phyloP scores from a whole-genome alignment of 2,797 vertebrate genomes.

The Anabas testudineus region DNA sequence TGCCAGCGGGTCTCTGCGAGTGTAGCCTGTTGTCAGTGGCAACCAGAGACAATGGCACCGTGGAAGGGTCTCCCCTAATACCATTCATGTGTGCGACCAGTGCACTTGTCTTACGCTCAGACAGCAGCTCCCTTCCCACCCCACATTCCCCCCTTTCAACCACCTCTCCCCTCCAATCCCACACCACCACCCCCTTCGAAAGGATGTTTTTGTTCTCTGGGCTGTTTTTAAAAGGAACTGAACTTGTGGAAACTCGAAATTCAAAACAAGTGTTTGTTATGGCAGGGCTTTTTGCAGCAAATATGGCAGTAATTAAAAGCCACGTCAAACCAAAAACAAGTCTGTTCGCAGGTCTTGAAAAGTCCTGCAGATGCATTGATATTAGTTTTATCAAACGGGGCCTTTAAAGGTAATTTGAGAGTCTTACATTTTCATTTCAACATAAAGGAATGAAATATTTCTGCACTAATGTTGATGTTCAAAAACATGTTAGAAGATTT shows the following conservation, averaged over 20 bases:
- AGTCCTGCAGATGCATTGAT: no score
- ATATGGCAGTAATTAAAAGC: not conserved
- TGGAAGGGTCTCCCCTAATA: slow-evolving; percentile 69
- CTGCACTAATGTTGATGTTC: no score
- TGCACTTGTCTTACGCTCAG: slow-evolving; percentile 55
- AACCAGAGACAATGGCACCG: slow-evolving; percentile 72
- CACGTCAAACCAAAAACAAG: not conserved
- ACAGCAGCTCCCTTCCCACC: slow-evolving; percentile 42
- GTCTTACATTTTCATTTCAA: not conserved
- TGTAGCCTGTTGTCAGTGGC: slow-evolving; percentile 64
- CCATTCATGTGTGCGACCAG: slow-evolving; percentile 70
- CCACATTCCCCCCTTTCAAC: slow-evolving; percentile 9
- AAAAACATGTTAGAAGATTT: no score
- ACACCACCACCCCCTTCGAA: slow-evolving; percentile 8
- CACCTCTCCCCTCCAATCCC: slow-evolving; percentile 40
- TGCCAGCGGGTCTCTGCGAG: slow-evolving; percentile 50
- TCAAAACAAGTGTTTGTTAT: slow-evolving; percentile 18
- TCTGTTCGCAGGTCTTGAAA: not conserved
- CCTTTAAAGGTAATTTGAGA: not conserved
- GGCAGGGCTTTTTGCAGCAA: not conserved
- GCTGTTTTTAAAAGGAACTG: slow-evolving; percentile 51
- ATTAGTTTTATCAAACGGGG: not conserved
- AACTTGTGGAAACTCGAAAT: slow-evolving; percentile 12
- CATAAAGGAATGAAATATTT: not conserved
- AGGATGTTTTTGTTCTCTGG: slow-evolving; percentile 71